Conservation (phyloP, 2,888 invertebrate species). For the Malacosoma neustria region DNA sequence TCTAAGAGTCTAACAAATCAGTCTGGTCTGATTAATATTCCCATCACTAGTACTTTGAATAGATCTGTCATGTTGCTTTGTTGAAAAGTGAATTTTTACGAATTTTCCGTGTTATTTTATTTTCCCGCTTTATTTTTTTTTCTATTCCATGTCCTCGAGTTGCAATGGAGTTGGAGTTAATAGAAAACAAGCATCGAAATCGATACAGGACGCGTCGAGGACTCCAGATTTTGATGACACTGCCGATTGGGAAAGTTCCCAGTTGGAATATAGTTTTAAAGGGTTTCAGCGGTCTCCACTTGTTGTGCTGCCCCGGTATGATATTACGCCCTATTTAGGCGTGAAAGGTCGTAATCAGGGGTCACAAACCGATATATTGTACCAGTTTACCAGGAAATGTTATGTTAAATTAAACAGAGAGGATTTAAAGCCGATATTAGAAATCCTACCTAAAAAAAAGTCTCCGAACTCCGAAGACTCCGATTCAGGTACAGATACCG, state of each 20-base stretch:
- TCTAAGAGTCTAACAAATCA: too few species aligned
- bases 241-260: conserved; percentile 18
- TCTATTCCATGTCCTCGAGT: conserved; percentile 29
- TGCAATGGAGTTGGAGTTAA: conserved; percentile 32
- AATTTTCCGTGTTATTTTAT: conserved; percentile 32
- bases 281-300: conserved; percentile 39
- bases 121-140: conserved; percentile 25
- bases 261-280: conserved; percentile 27
- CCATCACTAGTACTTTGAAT: too few species aligned
- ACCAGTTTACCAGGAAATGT: conserved; percentile 18
- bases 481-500: conserved; percentile 7
- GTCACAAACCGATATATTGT: neutral
- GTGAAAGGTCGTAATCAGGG: neutral
- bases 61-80: conserved; percentile 27
- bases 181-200: conserved; percentile 8
- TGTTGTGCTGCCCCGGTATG: conserved; percentile 32
- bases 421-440: conserved; percentile 30
- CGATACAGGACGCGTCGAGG: conserved; percentile 12
- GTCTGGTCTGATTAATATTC: too few species aligned
- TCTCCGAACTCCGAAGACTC: conserved; percentile 15
- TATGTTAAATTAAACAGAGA: conserved; percentile 29
- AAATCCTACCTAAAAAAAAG: conserved; percentile 5
- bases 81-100: conserved; percentile 33
- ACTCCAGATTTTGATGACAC: conserved; percentile 8
- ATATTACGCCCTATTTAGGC: conserved; percentile 36